Conservation (phyloP, 2,113 vertebrate species). For the Larimichthys crocea region DNA sequence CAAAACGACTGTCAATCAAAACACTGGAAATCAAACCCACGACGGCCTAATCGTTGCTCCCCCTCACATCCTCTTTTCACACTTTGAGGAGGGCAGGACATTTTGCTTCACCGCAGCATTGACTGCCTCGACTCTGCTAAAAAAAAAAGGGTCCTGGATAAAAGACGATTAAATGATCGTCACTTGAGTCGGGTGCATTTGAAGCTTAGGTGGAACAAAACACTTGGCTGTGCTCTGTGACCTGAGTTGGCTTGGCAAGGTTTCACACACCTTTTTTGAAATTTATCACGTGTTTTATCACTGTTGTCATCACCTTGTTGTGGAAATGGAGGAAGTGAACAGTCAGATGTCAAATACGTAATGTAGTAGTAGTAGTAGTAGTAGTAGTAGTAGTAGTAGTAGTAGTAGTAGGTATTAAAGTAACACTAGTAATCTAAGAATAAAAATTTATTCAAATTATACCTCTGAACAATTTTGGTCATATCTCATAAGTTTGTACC, state of each 20-base stretch:
- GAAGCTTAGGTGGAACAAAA: conserved; percentile 41
- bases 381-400: too few relatives aligned
- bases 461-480: not conserved
- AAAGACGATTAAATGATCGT: conserved; percentile 25
- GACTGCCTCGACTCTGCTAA: conserved; percentile 12
- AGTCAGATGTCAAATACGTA: not conserved
- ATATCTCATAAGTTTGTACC: not conserved
- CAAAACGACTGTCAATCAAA: conserved; percentile 55
- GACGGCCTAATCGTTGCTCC: conserved; percentile 19
- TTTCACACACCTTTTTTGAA: conserved; percentile 22
- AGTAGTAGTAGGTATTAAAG: not conserved
- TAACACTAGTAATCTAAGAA: not conserved
- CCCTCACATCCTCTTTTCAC: conserved; percentile 34
- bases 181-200: conserved; percentile 21
- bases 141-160: not conserved
- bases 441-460: not conserved
- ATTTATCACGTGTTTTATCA: conserved; percentile 21
- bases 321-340: not conserved
- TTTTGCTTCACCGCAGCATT: conserved; percentile 39
- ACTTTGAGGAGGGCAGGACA: not conserved
- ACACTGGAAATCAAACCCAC: conserved; percentile 60
- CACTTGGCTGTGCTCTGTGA: conserved; percentile 3
- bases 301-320: not conserved
- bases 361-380: too few relatives aligned
- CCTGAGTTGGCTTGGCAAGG: conserved; percentile 8